Evolutionary conservation across 1,140 invertebrate genomes (phyloP).

Genomic region (Trachymyrmex septentrionalis): DNA sequence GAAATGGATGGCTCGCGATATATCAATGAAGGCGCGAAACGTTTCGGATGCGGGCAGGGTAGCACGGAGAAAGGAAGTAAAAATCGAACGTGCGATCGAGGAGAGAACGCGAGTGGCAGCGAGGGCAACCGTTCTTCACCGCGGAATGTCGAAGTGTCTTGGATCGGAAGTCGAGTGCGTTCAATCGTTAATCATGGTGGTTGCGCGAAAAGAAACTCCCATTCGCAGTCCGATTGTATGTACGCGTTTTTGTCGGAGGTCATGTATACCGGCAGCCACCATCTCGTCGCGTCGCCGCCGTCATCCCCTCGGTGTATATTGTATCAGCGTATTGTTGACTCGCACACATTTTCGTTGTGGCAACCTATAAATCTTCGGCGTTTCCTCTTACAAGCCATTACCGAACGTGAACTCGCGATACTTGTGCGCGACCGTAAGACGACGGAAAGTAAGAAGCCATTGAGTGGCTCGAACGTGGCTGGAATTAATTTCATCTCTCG

Average conservation of each 20-base stretch:
- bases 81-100: constrained; percentile 43
- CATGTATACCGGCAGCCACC: constrained; percentile 38
- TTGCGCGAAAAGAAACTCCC: constrained; percentile 79
- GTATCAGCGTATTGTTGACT: constrained; percentile 83
- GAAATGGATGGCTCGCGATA: constrained; percentile 76
- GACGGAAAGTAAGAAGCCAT: constrained; percentile 74
- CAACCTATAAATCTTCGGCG: constrained; percentile 84
- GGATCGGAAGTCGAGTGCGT: constrained; percentile 86
- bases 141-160: constrained; percentile 78
- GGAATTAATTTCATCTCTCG: constrained; percentile 74
- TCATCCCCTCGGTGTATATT: constrained; percentile 75
- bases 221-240: constrained; percentile 77
- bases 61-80: constrained; percentile 21
- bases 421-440: constrained; percentile 64
- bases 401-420: constrained; percentile 79
- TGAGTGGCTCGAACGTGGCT: constrained; percentile 70
- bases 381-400: constrained; percentile 85
- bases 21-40: constrained; percentile 81
- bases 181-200: constrained; percentile 85
- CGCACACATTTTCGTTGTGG: constrained; percentile 79
- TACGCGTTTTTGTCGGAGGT: constrained; percentile 68
- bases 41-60: constrained; percentile 62
- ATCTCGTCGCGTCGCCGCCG: neutral
- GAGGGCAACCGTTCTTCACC: constrained; percentile 70
- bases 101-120: constrained; percentile 43